Percentiles rank a stretch among this genome's conserved stretches.
These are phyloP conservation scores for Neostethus bicornis DNA, from an alignment of 2,797 vertebrate genomes.

Conservation along the genomic window DNA sequence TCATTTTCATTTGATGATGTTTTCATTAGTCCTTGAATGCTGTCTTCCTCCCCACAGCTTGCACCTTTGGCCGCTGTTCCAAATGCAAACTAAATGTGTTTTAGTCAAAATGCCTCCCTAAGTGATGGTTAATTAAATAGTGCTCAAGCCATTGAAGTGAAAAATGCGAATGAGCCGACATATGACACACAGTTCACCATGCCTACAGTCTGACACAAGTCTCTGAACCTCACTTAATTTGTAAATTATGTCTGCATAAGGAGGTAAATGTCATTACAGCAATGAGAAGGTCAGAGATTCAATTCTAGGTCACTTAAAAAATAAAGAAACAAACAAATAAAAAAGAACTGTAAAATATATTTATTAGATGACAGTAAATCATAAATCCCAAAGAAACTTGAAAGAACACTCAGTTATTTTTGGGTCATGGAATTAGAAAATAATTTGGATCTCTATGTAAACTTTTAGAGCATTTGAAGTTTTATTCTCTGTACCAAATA, in stretches of 20 bases:
- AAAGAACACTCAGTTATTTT: neutral
- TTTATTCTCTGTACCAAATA: no score
- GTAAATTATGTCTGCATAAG: slow-evolving; percentile 54
- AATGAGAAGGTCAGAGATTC: slow-evolving; percentile 54
- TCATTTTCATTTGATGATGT: neutral
- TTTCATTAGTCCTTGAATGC: neutral
- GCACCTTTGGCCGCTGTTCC: neutral
- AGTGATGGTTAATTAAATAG: slow-evolving; percentile 43
- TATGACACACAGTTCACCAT: slow-evolving; percentile 69
- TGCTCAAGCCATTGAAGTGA: slow-evolving; percentile 44
- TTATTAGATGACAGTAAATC: no score
- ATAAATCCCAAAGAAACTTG: no score
- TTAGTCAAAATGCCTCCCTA: slow-evolving; percentile 39
- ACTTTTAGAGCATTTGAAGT: no score
- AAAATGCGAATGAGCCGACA: slow-evolving; percentile 56
- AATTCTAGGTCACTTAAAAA: slow-evolving; percentile 27
- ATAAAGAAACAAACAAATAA: slow-evolving; percentile 26
- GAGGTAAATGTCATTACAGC: slow-evolving; percentile 60
- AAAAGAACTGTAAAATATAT: no score
- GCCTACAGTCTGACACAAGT: slow-evolving; percentile 48
- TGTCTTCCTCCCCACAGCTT: neutral
- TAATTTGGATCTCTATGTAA: no score
- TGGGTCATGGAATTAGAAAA: no score
- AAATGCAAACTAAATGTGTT: slow-evolving; percentile 9
- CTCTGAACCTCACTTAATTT: slow-evolving; percentile 63